phyloP scores from a whole-genome alignment of 1,140 invertebrate genomes.

The Pachyrhynchus sulphureomaculatus region DNA sequence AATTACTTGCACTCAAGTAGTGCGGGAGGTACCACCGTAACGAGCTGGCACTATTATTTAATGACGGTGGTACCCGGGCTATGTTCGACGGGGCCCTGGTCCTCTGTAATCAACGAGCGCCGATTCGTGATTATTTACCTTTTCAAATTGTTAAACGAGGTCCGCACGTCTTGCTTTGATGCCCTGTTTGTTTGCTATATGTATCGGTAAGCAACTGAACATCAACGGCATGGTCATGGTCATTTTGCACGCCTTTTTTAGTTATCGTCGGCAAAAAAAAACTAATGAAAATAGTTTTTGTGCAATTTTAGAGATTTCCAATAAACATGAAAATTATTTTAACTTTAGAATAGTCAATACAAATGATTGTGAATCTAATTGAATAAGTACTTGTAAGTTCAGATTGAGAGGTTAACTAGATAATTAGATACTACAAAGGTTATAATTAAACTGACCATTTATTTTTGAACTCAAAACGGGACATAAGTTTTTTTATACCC shows the following conservation, averaged over 20 bases:
- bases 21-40: slow-evolving; percentile 17
- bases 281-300: too few relatives aligned
- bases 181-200: slow-evolving; percentile 12
- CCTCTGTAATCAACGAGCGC: slow-evolving; percentile 23
- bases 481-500: too few relatives aligned
- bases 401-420: too few relatives aligned
- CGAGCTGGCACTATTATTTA: slow-evolving; percentile 21
- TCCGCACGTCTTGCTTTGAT: slow-evolving; percentile 11
- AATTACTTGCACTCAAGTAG: neutral
- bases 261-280: too few relatives aligned
- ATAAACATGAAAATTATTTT: too few relatives aligned
- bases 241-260: neutral
- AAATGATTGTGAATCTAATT: too few relatives aligned
- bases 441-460: too few relatives aligned
- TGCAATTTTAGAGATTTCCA: too few relatives aligned
- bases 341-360: too few relatives aligned
- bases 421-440: too few relatives aligned
- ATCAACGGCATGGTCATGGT: slow-evolving; percentile 2
- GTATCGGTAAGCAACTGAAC: slow-evolving; percentile 10
- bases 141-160: slow-evolving; percentile 16
- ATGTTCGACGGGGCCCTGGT: neutral
- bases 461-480: too few relatives aligned
- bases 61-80: slow-evolving; percentile 7
- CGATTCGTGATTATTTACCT: slow-evolving; percentile 30
- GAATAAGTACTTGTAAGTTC: too few relatives aligned